phyloP scores from a whole-genome alignment of 2,888 invertebrate genomes.

The Andrena flavipes region DNA sequence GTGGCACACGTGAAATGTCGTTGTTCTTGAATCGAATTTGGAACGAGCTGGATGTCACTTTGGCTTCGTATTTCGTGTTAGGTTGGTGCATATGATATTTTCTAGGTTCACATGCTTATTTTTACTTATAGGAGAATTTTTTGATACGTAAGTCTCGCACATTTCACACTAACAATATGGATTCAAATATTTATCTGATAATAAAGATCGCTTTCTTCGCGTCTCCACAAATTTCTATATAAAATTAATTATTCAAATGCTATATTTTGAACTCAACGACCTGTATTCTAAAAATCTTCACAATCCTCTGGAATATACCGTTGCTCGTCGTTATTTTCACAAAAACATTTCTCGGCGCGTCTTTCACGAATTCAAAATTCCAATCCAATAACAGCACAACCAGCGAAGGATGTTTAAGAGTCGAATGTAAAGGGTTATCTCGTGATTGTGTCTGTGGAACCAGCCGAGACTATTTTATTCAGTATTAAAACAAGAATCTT shows the following conservation, averaged over 20 bases:
- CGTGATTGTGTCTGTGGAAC: constrained; percentile 6
- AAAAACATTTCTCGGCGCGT: not conserved
- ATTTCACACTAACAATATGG: no score
- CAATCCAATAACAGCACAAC: not conserved
- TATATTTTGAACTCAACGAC: no score
- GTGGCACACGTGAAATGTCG: no score
- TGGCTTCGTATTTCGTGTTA: not conserved
- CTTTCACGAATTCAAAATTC: not conserved
- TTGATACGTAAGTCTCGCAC: no score
- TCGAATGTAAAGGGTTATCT: constrained; percentile 33
- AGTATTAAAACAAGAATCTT: constrained; percentile 66
- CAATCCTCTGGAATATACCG: no score
- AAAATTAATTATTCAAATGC: no score
- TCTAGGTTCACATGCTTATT: not conserved
- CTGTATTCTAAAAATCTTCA: no score
- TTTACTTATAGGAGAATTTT: not conserved
- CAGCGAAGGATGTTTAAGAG: not conserved
- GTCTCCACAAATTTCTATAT: no score
- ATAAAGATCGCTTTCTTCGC: no score
- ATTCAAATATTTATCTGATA: no score
- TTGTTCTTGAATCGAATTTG: not conserved
- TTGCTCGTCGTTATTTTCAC: not conserved
- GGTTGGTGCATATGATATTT: no score
- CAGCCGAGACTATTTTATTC: constrained; percentile 49
- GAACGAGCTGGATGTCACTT: not conserved